phyloP scores from a whole-genome alignment of 2,888 invertebrate species.

The Hemicrepidius hirtus region DNA sequence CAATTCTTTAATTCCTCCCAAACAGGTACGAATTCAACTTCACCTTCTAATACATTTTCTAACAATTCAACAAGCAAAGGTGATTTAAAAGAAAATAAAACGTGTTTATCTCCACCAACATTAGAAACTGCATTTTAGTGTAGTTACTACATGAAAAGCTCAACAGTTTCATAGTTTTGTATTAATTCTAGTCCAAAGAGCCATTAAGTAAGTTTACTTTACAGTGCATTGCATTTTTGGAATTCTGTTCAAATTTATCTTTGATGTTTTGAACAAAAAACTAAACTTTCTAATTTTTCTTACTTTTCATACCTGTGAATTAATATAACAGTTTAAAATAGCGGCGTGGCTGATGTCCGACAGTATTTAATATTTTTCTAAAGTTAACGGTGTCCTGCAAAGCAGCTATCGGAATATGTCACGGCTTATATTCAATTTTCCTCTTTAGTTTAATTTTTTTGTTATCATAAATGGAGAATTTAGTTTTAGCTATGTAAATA shows the following conservation, averaged over 20 bases:
- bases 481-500: constrained; percentile 21
- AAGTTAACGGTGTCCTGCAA: no score
- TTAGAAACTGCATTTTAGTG: constrained; percentile 78
- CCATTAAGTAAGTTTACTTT: constrained; percentile 41
- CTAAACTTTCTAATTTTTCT: neutral
- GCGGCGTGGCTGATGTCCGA: no score
- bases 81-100: constrained; percentile 54
- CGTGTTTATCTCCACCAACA: constrained; percentile 72
- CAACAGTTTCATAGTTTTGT: constrained; percentile 35
- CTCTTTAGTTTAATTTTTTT: constrained; percentile 3
- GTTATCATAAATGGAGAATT: constrained; percentile 15
- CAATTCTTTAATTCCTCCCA: constrained; percentile 73
- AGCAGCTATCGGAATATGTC: no score
- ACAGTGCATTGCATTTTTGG: constrained; percentile 27
- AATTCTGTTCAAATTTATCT: neutral
- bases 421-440: neutral
- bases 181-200: constrained; percentile 55
- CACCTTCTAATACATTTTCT: neutral
- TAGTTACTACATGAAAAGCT: constrained; percentile 6
- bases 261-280: neutral
- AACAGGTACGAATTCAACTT: constrained; percentile 27
- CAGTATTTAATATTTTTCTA: no score
- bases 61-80: constrained; percentile 21
- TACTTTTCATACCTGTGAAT: no score
- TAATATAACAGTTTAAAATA: no score